Percentiles rank a stretch among this genome's conserved stretches.
Conservation (phyloP, 2,113 vertebrate genomes). For the Oryzias woworae region DNA sequence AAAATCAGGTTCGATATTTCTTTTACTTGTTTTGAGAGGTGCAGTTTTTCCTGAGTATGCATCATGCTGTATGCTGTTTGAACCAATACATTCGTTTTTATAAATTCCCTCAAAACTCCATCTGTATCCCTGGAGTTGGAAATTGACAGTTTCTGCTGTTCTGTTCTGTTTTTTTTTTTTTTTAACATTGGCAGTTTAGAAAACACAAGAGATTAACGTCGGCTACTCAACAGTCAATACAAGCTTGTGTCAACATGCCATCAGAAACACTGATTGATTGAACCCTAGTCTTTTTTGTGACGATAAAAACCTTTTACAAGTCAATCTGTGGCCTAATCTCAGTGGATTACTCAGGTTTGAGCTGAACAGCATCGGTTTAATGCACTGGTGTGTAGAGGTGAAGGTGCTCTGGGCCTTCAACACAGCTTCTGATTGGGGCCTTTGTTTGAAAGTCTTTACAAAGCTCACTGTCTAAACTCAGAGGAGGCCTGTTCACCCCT, state of each 20-base stretch:
- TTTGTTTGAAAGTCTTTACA: conserved; percentile 62
- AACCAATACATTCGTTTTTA: too few relatives aligned
- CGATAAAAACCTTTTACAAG: conserved; percentile 1
- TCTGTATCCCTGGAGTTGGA: too few relatives aligned
- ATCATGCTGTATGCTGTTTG: too few relatives aligned
- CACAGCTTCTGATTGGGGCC: conserved; percentile 52
- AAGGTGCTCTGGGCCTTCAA: conserved; percentile 24
- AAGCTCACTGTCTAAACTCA: conserved; percentile 32
- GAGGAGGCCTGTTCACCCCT: conserved; percentile 56
- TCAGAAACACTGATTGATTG: not conserved
- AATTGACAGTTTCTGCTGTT: too few relatives aligned
- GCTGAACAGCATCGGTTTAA: conserved; percentile 27
- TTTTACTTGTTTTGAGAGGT: too few relatives aligned
- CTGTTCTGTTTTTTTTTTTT: too few relatives aligned
- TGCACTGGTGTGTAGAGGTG: conserved; percentile 24
- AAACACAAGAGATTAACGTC: not conserved
- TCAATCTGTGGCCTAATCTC: conserved; percentile 14
- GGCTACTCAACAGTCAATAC: not conserved
- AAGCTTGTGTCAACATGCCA: not conserved
- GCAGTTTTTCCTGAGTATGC: too few relatives aligned
- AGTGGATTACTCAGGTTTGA: conserved; percentile 12
- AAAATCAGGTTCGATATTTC: too few relatives aligned
- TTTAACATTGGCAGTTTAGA: not conserved
- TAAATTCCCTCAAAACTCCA: too few relatives aligned
- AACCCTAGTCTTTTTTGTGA: conserved; percentile 1